phyloP scores from a whole-genome alignment of 2,113 vertebrate species.

The Trichechus manatus region DNA sequence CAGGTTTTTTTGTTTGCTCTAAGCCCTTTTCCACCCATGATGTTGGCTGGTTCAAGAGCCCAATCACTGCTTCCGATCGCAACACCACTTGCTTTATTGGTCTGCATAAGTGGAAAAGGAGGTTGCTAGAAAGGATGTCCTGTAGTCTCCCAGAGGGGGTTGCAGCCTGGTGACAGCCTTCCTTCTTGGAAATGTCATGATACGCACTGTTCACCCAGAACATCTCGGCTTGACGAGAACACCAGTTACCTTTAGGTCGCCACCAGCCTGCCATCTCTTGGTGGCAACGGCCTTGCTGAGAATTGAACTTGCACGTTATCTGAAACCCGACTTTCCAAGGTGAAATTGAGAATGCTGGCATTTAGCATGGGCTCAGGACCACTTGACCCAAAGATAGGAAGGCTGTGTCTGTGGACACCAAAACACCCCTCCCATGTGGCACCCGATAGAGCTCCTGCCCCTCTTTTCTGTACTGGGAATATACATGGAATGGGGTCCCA shows the following conservation, averaged over 20 bases:
- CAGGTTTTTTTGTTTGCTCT: neutral
- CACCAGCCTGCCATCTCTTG: neutral
- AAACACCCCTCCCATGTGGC: neutral
- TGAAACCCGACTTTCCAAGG: neutral
- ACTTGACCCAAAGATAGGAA: neutral
- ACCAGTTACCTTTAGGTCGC: neutral
- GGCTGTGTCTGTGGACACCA: neutral
- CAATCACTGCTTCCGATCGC: accelerated
- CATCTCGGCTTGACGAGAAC: accelerated
- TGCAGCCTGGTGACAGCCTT: accelerated
- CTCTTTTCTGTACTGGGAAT: neutral
- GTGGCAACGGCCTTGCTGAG: neutral
- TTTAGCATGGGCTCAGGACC: neutral
- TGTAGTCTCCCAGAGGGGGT: accelerated
- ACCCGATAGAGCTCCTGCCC: neutral
- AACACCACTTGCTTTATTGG: neutral
- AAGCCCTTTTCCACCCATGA: accelerated
- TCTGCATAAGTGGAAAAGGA: neutral
- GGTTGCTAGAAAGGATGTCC: neutral
- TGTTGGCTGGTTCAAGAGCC: neutral
- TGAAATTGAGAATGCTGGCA: neutral
- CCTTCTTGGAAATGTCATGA: neutral
- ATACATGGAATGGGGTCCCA: accelerated
- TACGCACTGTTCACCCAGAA: neutral
- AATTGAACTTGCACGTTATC: accelerated